phyloP scores from a whole-genome alignment of 2,113 vertebrate species.

The Macrotus californicus region DNA sequence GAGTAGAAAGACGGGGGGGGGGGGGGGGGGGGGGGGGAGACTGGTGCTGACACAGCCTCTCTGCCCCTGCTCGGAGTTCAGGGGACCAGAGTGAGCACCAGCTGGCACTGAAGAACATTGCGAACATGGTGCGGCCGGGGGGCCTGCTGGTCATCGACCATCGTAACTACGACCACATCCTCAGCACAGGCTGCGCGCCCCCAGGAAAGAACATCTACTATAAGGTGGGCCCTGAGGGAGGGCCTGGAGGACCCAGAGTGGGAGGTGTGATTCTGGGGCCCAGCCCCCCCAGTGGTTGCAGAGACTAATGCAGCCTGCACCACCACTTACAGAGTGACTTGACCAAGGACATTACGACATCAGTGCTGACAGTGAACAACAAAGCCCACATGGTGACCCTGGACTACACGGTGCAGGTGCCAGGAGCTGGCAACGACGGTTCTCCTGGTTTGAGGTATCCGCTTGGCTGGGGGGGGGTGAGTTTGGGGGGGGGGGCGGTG shows the following conservation, averaged over 20 bases:
- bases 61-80: conserved; percentile 60
- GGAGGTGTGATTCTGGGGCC: not conserved
- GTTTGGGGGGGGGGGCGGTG: not conserved
- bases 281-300: not conserved
- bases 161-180: conserved; percentile 96
- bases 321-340: conserved; percentile 87
- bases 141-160: conserved; percentile 96
- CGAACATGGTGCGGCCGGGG: conserved; percentile 91
- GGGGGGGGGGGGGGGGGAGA: too few relatives aligned
- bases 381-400: conserved; percentile 97
- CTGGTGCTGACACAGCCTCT: not conserved
- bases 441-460: conserved; percentile 88
- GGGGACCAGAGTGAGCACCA: conserved; percentile 96
- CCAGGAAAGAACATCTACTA: conserved; percentile 99
- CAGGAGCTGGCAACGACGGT: conserved; percentile 69
- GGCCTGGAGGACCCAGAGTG: not conserved
- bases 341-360: conserved; percentile 94
- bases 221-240: conserved; percentile 81
- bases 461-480: not conserved
- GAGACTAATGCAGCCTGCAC: not conserved
- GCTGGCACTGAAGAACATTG: conserved; percentile 93
- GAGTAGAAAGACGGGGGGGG: not conserved
- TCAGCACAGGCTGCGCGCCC: conserved; percentile 90
- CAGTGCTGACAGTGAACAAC: conserved; percentile 93
- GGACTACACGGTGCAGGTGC: conserved; percentile 94